Percentiles rank a stretch among this genome's conserved stretches.
Conservation (phyloP, 1,140 invertebrate species). For the Bombus sylvicola region DNA sequence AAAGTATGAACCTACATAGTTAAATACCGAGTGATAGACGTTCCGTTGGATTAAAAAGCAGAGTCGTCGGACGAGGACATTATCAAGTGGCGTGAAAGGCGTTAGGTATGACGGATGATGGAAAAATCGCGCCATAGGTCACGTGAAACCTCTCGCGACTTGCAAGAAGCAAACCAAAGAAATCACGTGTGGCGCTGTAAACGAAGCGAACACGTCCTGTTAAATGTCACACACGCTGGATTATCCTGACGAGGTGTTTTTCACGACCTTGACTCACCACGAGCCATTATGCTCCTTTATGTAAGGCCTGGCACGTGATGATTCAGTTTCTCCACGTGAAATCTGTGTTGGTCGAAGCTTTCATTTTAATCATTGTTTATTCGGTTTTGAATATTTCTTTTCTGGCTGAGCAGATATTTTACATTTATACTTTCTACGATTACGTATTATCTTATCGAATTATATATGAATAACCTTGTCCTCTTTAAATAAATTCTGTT, state of each 20-base stretch:
- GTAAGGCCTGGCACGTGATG: background rate
- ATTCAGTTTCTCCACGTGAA: too few relatives aligned
- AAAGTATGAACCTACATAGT: background rate
- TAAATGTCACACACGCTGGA: slow-evolving; percentile 40
- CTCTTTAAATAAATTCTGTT: too few relatives aligned
- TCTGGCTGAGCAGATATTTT: too few relatives aligned
- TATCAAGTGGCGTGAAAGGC: slow-evolving; percentile 35
- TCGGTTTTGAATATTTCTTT: background rate
- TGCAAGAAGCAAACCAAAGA: background rate
- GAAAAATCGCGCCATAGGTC: slow-evolving; percentile 38
- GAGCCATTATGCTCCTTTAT: background rate
- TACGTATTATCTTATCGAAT: too few relatives aligned
- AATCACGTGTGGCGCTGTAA: slow-evolving; percentile 11
- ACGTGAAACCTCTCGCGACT: slow-evolving; percentile 26
- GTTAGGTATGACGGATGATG: background rate
- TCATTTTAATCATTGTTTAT: background rate
- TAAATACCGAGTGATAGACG: background rate
- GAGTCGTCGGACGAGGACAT: slow-evolving; percentile 3
- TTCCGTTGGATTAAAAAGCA: background rate
- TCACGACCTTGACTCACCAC: slow-evolving; percentile 9
- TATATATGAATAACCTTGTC: too few relatives aligned
- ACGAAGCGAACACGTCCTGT: background rate
- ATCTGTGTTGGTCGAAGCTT: background rate
- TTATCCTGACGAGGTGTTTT: slow-evolving; percentile 9
- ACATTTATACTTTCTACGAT: too few relatives aligned